These are phyloP conservation scores for Micromussa lordhowensis DNA, from an alignment of 92 coral and sea anemone species.

Conservation along the genomic window DNA sequence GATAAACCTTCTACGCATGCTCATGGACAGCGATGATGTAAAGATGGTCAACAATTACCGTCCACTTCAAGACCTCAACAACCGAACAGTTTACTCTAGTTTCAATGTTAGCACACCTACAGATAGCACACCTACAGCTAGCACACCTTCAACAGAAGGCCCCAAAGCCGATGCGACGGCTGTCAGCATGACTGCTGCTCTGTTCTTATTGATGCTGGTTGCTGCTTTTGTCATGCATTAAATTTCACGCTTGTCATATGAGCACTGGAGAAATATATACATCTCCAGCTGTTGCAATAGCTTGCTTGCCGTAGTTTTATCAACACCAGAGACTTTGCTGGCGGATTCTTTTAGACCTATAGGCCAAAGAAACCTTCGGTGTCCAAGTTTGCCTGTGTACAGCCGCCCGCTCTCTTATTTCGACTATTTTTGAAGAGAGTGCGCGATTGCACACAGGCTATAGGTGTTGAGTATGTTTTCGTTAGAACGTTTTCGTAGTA, in stretches of 20 bases:
- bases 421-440: too few relatives aligned
- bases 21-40: background rate
- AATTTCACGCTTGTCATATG: background rate
- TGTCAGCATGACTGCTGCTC: conserved; percentile 12
- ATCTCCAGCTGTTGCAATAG: background rate
- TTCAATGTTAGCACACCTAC: too few relatives aligned
- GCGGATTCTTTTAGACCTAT: background rate
- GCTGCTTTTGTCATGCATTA: background rate
- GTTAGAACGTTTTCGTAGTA: too few relatives aligned
- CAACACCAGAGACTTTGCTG: background rate
- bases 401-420: too few relatives aligned
- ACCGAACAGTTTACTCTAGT: conserved; percentile 63
- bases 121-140: too few relatives aligned
- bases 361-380: background rate
- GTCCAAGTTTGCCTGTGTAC: too few relatives aligned
- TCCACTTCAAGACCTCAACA: conserved; percentile 64
- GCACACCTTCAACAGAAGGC: too few relatives aligned
- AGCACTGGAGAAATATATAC: background rate
- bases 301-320: background rate
- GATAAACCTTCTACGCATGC: conserved; percentile 19
- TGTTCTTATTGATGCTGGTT: conserved; percentile 13
- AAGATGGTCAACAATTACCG: conserved; percentile 67
- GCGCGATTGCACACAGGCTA: too few relatives aligned
- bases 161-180: background rate
- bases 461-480: too few relatives aligned